Base-by-base conservation (phyloP, 2,113 vertebrate genomes). In the Madoqua kirkii region DNA sequence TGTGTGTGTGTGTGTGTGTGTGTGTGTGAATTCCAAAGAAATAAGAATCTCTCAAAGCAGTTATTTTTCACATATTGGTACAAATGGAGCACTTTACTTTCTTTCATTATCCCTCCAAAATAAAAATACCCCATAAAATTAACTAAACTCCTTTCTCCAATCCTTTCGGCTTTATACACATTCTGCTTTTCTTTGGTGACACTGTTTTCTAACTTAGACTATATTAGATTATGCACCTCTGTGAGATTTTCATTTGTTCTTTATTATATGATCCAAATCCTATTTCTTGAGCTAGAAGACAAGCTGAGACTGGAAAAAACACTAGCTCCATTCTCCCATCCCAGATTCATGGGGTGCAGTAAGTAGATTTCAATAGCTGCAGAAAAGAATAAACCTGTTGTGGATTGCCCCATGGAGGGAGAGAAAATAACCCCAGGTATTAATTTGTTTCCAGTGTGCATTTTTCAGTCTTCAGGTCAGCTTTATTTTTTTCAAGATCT, bases 271-370 rank as follows among this genome's bases (percentile, higher is more conserved):
- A 82, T 59, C 21, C 67, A 88, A 95, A 93, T 88, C 67, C 59
- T 91, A 36, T 94, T 91, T 64, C 96, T 71, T 96, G 55, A 96
- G 88, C 43, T 40, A 91, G 59, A 93, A 82, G 17, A 91, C 59
- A 95, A 91, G 40, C 85, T 97, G 81, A 90, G 84, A 92, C 17
- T 52, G 79, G 29, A 89, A 78, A 52, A 79, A 96, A 93, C 54
- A 48, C 17, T 62, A 45, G 52, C 29, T 86, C 40, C 36, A 59
- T 89, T 76, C 52, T 91, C 16, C 45, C 2, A 76, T 43, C 67
- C 90, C 36, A 60, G 50, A 85, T 83, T 36, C 45, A 9, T 60
- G n/a, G 57, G 25, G 54, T 87, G 21, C 48, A 78, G 5, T 81
- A 76, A 67, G 59, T 76, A 43, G 40, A 90, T 74, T 93, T 64